A percentile compares a stretch with the other conserved stretches of the same genome.
phyloP scores from a whole-genome alignment of 2,113 vertebrate genomes.

The Brachypteracias leptosomus region DNA sequence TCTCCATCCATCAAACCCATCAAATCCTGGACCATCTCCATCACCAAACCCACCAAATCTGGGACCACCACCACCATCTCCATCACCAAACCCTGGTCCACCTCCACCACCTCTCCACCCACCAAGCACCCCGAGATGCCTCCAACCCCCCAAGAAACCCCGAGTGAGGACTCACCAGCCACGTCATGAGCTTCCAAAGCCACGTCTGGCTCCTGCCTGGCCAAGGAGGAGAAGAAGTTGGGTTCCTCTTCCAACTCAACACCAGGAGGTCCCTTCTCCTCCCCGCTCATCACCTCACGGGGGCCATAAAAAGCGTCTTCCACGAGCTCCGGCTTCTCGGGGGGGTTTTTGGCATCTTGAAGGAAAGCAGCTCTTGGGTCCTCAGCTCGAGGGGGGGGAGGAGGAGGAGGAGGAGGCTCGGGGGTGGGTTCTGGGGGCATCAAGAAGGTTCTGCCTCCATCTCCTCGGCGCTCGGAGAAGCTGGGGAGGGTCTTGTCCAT shows the following conservation, averaged over 20 bases:
- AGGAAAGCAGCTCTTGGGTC: not conserved
- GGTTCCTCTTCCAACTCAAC: not conserved
- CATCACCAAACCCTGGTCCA: too few relatives aligned
- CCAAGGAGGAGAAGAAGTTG: not conserved
- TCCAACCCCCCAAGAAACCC: not conserved
- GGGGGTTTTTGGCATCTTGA: not conserved
- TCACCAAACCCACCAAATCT: too few relatives aligned
- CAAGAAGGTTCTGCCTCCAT: not conserved
- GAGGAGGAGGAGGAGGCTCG: too few relatives aligned
- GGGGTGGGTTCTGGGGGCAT: not conserved
- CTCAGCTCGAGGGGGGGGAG: slow-evolving; percentile 14
- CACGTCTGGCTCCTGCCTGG: not conserved
- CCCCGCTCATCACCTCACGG: not conserved
- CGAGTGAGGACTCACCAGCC: not conserved
- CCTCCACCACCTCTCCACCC: too few relatives aligned
- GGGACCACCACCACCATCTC: too few relatives aligned
- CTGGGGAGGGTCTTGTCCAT: slow-evolving; percentile 38
- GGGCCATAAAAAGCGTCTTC: not conserved
- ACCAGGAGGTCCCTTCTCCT: not conserved
- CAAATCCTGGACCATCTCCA: too few relatives aligned
- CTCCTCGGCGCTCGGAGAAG: slow-evolving; percentile 22
- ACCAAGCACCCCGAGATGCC: too few relatives aligned
- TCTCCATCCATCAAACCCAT: too few relatives aligned
- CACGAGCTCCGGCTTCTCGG: not conserved
- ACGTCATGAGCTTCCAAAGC: slow-evolving; percentile 6